A percentile compares a stretch with the other conserved stretches of the same genome.
These are phyloP conservation scores for Sogatella furcifera DNA, from an alignment of 1,140 invertebrate genomes.

Conservation along the genomic window DNA sequence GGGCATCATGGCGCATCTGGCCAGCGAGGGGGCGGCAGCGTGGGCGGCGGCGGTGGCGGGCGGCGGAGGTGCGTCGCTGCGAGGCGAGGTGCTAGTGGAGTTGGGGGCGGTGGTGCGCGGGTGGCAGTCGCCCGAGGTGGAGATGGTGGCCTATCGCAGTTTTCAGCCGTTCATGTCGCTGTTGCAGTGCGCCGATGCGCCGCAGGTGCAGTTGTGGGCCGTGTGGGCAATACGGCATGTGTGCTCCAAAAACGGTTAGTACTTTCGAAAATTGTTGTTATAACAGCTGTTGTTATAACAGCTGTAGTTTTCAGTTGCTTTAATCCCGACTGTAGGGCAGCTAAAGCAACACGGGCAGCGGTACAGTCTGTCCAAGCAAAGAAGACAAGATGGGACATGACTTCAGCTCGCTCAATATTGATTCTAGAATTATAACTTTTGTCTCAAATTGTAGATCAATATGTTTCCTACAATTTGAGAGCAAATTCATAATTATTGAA, in stretches of 20 bases:
- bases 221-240: slow-evolving; percentile 78
- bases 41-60: slow-evolving; percentile 29
- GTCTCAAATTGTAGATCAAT: too few species aligned
- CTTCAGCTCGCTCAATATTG: too few species aligned
- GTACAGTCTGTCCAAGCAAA: too few species aligned
- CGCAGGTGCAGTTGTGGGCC: slow-evolving; percentile 68
- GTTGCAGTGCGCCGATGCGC: slow-evolving; percentile 43
- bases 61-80: too few species aligned
- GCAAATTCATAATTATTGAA: too few species aligned
- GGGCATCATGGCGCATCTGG: slow-evolving; percentile 67
- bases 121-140: slow-evolving; percentile 61
- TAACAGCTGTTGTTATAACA: too few species aligned
- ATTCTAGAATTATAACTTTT: too few species aligned
- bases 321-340: too few species aligned
- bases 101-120: slow-evolving; percentile 46
- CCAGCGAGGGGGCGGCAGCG: slow-evolving; percentile 43
- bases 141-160: slow-evolving; percentile 78
- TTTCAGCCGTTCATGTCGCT: slow-evolving; percentile 69
- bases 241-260: slow-evolving; percentile 64
- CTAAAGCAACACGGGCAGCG: too few species aligned
- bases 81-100: slow-evolving; percentile 44
- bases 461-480: too few species aligned
- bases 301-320: too few species aligned
- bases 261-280: slow-evolving; percentile 4
- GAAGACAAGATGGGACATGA: too few species aligned